A percentile compares a stretch with the other conserved stretches of the same genome.
phyloP scores from a whole-genome alignment of 2,797 vertebrate genomes.

The Dromococcyx pavoninus region DNA sequence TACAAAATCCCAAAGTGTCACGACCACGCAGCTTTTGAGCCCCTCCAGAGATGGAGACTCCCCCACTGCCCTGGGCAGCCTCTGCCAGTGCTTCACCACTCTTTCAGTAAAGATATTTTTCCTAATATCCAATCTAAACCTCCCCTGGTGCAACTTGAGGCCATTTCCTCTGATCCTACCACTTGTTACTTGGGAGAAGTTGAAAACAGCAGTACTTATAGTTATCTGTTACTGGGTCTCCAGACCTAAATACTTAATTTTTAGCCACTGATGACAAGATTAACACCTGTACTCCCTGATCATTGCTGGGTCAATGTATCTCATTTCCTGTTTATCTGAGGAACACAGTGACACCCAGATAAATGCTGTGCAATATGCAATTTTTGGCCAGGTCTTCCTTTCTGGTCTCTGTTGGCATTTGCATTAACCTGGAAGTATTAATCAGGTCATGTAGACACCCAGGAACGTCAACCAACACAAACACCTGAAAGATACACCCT shows the following conservation, averaged over 20 bases:
- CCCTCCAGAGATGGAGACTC: no score
- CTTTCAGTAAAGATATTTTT: no score
- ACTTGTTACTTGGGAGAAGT: not conserved
- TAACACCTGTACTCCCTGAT: not conserved
- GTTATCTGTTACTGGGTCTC: not conserved
- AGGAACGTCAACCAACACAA: conserved; percentile 37
- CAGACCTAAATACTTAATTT: not conserved
- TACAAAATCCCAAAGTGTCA: no score
- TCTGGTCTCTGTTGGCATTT: conserved; percentile 33
- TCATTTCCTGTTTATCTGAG: not conserved
- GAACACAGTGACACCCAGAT: not conserved
- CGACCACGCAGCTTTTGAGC: no score
- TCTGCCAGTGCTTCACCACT: no score
- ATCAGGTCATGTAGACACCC: conserved; percentile 41
- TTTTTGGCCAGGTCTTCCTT: not conserved
- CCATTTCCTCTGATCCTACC: no score
- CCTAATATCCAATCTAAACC: no score
- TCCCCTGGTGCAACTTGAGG: no score
- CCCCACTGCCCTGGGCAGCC: no score
- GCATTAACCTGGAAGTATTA: conserved; percentile 39
- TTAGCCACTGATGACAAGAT: not conserved
- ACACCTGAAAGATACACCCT: conserved; percentile 27
- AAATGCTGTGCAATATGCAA: not conserved
- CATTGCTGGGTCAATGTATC: not conserved
- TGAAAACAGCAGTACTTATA: not conserved